phyloP scores from a whole-genome alignment of 2,888 invertebrate genomes.

The Palloptera scutellata region DNA sequence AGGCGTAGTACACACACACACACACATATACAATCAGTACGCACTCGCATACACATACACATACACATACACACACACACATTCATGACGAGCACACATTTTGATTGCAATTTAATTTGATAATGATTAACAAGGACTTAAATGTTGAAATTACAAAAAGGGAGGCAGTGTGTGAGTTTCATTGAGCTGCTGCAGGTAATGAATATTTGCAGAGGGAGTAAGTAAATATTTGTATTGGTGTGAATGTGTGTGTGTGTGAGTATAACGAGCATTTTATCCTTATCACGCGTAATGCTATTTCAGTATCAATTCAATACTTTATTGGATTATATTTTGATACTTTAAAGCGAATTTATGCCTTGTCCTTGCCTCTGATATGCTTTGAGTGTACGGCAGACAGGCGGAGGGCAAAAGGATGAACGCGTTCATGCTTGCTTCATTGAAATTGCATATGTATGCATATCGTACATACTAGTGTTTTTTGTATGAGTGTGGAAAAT shows the following conservation, averaged over 20 bases:
- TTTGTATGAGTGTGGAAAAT: too few relatives aligned
- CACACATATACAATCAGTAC: not conserved
- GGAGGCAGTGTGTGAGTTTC: not conserved
- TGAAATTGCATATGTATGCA: too few relatives aligned
- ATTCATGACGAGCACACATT: conserved; percentile 9
- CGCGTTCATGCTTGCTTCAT: too few relatives aligned
- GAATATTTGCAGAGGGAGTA: not conserved
- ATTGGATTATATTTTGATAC: not conserved
- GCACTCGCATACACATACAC: too few relatives aligned
- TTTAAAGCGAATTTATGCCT: too few relatives aligned
- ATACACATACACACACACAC: not conserved
- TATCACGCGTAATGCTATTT: not conserved
- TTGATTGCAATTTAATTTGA: conserved; percentile 11
- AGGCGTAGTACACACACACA: conserved; percentile 9
- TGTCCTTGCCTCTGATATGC: too few relatives aligned
- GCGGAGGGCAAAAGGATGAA: too few relatives aligned
- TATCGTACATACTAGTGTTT: too few relatives aligned
- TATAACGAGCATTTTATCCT: not conserved
- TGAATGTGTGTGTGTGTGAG: not conserved
- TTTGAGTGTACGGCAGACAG: too few relatives aligned
- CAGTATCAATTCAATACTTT: not conserved
- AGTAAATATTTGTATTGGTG: not conserved
- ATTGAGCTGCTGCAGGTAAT: not conserved
- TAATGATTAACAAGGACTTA: conserved; percentile 19
- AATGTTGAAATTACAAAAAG: not conserved